phyloP scores from a whole-genome alignment of 2,113 vertebrate genomes.

The Pagrus major region DNA sequence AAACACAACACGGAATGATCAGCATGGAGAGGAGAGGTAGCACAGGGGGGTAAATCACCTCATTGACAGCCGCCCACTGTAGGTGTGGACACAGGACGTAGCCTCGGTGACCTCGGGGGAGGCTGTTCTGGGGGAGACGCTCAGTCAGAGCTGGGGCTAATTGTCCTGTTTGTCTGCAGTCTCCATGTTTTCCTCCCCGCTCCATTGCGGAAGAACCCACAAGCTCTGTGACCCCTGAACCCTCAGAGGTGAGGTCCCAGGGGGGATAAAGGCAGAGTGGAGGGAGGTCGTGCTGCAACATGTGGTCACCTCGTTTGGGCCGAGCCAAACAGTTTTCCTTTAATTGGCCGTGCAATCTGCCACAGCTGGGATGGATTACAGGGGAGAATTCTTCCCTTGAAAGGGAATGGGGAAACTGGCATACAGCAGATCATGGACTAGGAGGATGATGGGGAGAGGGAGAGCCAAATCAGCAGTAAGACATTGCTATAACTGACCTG shows the following conservation, averaged over 20 bases:
- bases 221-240: conserved; percentile 86
- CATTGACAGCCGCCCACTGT: conserved; percentile 61
- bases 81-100: conserved; percentile 31
- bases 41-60: conserved; percentile 37
- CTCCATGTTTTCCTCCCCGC: conserved; percentile 53
- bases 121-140: conserved; percentile 7
- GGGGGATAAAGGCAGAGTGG: conserved; percentile 36
- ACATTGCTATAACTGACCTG: conserved; percentile 11
- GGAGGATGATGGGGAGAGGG: conserved; percentile 21
- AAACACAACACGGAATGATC: conserved; percentile 22
- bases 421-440: conserved; percentile 25
- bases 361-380: conserved; percentile 92
- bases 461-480: conserved; percentile 25
- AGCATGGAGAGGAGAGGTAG: conserved; percentile 14
- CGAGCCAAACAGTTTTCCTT: conserved; percentile 87
- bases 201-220: conserved; percentile 86
- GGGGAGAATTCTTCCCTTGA: conserved; percentile 84
- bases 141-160: conserved; percentile 51
- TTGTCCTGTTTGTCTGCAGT: conserved; percentile 73
- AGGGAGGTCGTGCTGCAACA: conserved; percentile 81
- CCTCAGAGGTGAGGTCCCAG: conserved; percentile 59
- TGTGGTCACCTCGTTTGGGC: conserved; percentile 88
- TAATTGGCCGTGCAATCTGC: conserved; percentile 87
- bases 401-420: conserved; percentile 70
- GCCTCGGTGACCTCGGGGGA: conserved; percentile 45